Percentiles rank a stretch among this genome's conserved stretches.
Conservation (phyloP, 2,797 vertebrate species). For the Sebastiscus albofasciatus region DNA sequence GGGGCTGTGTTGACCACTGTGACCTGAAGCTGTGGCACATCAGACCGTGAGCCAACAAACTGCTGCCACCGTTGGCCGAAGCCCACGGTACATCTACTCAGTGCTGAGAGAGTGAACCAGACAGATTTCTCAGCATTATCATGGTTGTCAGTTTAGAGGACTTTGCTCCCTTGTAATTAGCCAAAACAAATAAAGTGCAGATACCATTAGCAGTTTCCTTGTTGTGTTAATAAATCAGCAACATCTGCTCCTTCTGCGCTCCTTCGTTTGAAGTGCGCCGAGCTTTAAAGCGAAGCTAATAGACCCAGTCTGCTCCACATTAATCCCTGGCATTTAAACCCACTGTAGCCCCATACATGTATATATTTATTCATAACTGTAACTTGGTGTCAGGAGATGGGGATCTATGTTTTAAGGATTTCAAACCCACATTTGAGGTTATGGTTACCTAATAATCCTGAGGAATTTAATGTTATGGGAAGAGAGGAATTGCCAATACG, state of each 20-base stretch:
- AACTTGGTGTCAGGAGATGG: slow-evolving; percentile 19
- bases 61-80: neutral
- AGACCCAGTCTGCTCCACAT: slow-evolving; percentile 53
- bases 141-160: slow-evolving; percentile 35
- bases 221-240: slow-evolving; percentile 70
- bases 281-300: slow-evolving; percentile 59
- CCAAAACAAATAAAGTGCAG: slow-evolving; percentile 65
- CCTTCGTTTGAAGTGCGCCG: slow-evolving; percentile 51
- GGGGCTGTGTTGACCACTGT: slow-evolving; percentile 48
- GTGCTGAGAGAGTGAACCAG: slow-evolving; percentile 10
- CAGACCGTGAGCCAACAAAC: slow-evolving; percentile 17
- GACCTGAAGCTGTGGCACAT: slow-evolving; percentile 66
- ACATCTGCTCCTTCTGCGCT: slow-evolving; percentile 59
- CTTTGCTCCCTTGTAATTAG: slow-evolving; percentile 66
- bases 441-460: slow-evolving; percentile 52
- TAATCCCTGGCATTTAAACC: slow-evolving; percentile 47
- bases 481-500: slow-evolving; percentile 18
- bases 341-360: slow-evolving; percentile 6
- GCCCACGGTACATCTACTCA: neutral
- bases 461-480: slow-evolving; percentile 37
- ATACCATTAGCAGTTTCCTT: slow-evolving; percentile 70
- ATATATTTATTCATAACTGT: slow-evolving; percentile 51
- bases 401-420: slow-evolving; percentile 34
- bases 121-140: slow-evolving; percentile 47
- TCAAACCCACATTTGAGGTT: slow-evolving; percentile 55